A percentile compares a stretch with the other conserved stretches of the same genome.
These are phyloP conservation scores for Caenorhabditis japonica DNA, from an alignment of 2,888 invertebrate species.

Conservation along the genomic window DNA sequence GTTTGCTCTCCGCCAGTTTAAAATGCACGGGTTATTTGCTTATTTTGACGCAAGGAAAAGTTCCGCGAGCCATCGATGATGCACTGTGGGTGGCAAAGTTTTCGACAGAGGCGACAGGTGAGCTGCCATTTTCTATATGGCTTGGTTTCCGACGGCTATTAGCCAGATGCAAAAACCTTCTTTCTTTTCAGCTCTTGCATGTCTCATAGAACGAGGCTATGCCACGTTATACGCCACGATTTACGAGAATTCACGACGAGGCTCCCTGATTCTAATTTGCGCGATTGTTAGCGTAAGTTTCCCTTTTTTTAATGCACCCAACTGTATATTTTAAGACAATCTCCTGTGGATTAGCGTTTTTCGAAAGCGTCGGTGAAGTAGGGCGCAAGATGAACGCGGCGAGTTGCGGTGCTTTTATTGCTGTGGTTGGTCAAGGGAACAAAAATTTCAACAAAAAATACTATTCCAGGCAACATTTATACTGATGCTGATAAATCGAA, in stretches of 20 bases:
- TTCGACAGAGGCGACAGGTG: conserved; percentile 11
- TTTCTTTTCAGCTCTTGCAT: conserved; percentile 12
- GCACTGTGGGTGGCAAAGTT: conserved; percentile 20
- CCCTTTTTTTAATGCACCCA: too few relatives aligned
- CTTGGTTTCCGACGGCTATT: too few relatives aligned
- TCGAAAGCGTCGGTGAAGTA: conserved; percentile 1
- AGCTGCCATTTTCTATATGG: too few relatives aligned
- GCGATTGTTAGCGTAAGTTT: conserved; percentile 12
- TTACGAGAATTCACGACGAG: conserved; percentile 25
- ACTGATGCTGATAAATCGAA: conserved; percentile 20
- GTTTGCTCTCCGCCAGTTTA: neutral
- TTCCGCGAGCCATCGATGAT: neutral
- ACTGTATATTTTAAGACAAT: too few relatives aligned
- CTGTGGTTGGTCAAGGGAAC: conserved; percentile 7
- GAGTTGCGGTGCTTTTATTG: conserved; percentile 8
- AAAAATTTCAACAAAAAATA: neutral
- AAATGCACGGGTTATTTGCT: conserved; percentile 14
- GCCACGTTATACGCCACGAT: conserved; percentile 23
- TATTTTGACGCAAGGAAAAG: neutral
- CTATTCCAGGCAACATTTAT: conserved; percentile 18
- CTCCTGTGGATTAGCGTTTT: conserved; percentile 1
- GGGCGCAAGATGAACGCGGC: conserved; percentile 8
- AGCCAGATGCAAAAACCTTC: too few relatives aligned
- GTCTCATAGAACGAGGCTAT: conserved; percentile 30
- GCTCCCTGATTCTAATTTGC: conserved; percentile 11